Conservation (phyloP, 2,797 vertebrate genomes). For the Bryconaethiops microstoma region DNA sequence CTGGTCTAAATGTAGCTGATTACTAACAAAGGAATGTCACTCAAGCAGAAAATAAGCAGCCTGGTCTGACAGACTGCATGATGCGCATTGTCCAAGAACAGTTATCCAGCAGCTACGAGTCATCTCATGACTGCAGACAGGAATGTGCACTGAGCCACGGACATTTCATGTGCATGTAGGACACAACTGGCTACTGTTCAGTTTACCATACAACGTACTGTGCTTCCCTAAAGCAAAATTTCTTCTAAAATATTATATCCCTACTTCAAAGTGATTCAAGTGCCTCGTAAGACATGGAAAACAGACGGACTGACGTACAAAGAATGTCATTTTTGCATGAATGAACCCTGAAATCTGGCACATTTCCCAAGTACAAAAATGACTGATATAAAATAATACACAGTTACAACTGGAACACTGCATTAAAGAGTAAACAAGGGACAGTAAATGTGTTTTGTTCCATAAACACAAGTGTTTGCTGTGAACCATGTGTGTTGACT, state of each 20-base stretch:
- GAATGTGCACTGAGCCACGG: constrained; percentile 1
- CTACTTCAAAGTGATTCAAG: constrained; percentile 59
- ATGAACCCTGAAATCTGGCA: constrained; percentile 32
- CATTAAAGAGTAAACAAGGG: constrained; percentile 36
- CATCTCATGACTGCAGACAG: constrained; percentile 28
- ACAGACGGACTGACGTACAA: constrained; percentile 25
- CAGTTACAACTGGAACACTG: constrained; percentile 17
- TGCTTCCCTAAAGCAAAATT: neutral
- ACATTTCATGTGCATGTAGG: constrained; percentile 8
- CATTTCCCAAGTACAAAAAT: constrained; percentile 11
- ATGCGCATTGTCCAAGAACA: constrained; percentile 29
- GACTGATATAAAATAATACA: neutral
- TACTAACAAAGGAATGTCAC: constrained; percentile 26
- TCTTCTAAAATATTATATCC: neutral
- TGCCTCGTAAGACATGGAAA: constrained; percentile 30
- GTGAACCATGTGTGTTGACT: neutral
- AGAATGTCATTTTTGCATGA: neutral
- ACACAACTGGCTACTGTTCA: neutral
- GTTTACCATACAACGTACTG: neutral
- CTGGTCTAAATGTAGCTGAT: constrained; percentile 14
- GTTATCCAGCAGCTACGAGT: constrained; percentile 36
- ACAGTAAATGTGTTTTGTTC: neutral
- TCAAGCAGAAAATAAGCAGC: constrained; percentile 41
- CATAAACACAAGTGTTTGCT: neutral
- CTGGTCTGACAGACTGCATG: constrained; percentile 28